phyloP scores from a whole-genome alignment of 1,140 invertebrate genomes.

The Drosophila burlai region DNA sequence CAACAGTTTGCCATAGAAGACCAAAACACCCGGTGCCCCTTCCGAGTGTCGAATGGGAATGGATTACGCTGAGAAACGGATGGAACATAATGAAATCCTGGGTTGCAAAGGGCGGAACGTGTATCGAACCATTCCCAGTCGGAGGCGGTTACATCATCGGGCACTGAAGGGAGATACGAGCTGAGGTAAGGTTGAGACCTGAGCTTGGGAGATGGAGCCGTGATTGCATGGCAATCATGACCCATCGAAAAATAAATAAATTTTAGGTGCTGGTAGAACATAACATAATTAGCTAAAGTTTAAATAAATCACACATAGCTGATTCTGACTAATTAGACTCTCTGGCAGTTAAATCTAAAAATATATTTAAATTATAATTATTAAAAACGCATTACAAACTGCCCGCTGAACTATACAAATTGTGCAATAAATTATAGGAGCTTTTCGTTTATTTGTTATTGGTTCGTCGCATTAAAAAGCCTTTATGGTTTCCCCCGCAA shows the following conservation, averaged over 20 bases:
- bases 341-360: not conserved
- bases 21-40: conserved; percentile 9
- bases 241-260: conserved; percentile 1
- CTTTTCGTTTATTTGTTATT: conserved; percentile 7
- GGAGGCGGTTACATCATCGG: conserved; percentile 60
- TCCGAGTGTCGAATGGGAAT: not conserved
- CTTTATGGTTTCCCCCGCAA: conserved; percentile 7
- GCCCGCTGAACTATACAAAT: not conserved
- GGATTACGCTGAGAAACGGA: conserved; percentile 25
- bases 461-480: conserved; percentile 3
- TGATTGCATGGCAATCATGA: conserved; percentile 2
- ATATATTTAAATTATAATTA: not conserved
- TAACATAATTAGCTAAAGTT: not conserved
- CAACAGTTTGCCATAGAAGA: conserved; percentile 68
- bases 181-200: conserved; percentile 1
- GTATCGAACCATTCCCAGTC: conserved; percentile 37
- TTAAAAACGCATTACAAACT: conserved; percentile 1
- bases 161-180: conserved; percentile 1
- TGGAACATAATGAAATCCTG: conserved; percentile 25
- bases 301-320: too few relatives aligned
- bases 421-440: not conserved
- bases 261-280: not conserved
- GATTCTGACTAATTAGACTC: not conserved
- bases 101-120: conserved; percentile 20
- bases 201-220: not conserved